A percentile compares a stretch with the other conserved stretches of the same genome.
These are phyloP conservation scores for Alosa alosa DNA, from an alignment of 2,113 vertebrate genomes.

Conservation along the genomic window DNA sequence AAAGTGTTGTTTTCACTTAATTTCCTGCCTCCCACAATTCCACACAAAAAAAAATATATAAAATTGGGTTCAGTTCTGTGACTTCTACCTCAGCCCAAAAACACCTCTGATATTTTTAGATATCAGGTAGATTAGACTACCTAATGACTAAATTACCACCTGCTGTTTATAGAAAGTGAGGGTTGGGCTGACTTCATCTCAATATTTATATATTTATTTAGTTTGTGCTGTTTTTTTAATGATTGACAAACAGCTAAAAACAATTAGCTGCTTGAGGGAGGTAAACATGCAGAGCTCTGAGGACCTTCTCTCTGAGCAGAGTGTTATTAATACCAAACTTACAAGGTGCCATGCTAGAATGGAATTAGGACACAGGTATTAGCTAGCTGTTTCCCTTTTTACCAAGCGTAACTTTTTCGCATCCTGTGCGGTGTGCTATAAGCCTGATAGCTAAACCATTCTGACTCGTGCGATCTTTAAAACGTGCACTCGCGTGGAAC, in stretches of 20 bases:
- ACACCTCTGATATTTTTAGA: background rate
- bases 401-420: background rate
- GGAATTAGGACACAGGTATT: background rate
- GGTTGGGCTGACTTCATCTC: background rate
- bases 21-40: constrained; percentile 25
- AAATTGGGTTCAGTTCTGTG: background rate
- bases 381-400: background rate
- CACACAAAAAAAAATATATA: constrained; percentile 13
- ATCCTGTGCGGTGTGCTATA: background rate
- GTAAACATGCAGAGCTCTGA: background rate
- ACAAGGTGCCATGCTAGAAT: background rate
- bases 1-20: constrained; percentile 29
- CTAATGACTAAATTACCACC: constrained; percentile 7
- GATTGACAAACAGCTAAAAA: background rate
- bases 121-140: background rate
- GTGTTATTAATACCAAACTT: background rate
- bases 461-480: background rate
- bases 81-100: background rate
- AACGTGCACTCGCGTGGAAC: background rate
- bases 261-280: background rate
- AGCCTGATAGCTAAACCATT: background rate
- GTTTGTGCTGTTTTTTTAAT: background rate
- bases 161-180: background rate
- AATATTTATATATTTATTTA: background rate
- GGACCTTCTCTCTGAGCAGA: background rate